These are phyloP conservation scores for Neoarius graeffei DNA, from an alignment of 2,113 vertebrate species.

Conservation along the genomic window DNA sequence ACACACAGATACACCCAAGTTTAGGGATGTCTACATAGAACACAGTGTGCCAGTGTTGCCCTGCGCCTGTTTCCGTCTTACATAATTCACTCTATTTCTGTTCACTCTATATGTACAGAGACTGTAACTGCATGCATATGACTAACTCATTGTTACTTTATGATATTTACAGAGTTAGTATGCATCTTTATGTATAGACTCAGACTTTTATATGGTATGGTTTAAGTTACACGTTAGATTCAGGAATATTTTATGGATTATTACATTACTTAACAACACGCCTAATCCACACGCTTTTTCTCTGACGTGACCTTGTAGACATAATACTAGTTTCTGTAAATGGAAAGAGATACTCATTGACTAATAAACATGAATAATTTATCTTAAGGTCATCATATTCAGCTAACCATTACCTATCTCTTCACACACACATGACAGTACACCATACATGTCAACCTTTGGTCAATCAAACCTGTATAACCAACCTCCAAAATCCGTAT, in stretches of 20 bases:
- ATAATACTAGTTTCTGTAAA: not conserved
- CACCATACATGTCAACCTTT: too few species aligned
- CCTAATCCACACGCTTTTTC: not conserved
- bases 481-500: too few species aligned
- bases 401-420: not conserved
- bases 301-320: not conserved
- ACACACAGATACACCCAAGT: conserved; percentile 12
- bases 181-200: not conserved
- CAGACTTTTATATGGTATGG: not conserved
- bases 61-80: conserved; percentile 1
- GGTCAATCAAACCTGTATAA: too few species aligned
- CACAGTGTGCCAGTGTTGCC: not conserved
- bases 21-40: not conserved
- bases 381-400: not conserved
- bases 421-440: not conserved
- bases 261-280: not conserved
- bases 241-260: not conserved
- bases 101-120: not conserved
- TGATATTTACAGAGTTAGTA: not conserved
- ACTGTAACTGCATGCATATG: not conserved
- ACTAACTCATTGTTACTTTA: not conserved
- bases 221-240: not conserved
- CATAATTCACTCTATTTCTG: not conserved
- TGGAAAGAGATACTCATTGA: not conserved
- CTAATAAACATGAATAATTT: not conserved